phyloP scores from a whole-genome alignment of 2,797 vertebrate genomes.

The Sebastes cheni region DNA sequence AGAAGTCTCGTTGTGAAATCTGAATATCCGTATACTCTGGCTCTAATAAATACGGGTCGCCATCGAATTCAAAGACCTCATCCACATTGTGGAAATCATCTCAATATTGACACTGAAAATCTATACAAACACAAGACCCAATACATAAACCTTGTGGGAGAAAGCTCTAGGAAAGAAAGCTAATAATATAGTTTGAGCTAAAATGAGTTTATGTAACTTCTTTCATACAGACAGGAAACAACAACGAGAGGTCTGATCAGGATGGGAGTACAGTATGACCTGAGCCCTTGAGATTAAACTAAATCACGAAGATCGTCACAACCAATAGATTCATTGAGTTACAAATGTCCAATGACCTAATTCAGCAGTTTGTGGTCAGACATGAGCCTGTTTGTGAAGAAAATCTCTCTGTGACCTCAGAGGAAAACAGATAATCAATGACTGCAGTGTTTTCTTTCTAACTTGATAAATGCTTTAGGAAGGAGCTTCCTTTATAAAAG shows the following conservation, averaged over 20 bases:
- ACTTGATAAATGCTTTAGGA: background rate
- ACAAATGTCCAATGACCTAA: background rate
- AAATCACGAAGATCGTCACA: background rate
- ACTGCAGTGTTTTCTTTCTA: conserved; percentile 7
- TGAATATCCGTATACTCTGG: too few relatives aligned
- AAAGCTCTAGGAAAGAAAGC: background rate
- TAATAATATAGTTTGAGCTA: background rate
- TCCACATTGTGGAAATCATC: too few relatives aligned
- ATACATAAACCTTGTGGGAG: background rate
- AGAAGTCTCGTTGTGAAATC: too few relatives aligned
- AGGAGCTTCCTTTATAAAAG: conserved; percentile 5
- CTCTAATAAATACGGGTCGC: too few relatives aligned
- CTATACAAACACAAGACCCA: background rate
- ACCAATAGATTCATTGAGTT: background rate
- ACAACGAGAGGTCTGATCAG: background rate
- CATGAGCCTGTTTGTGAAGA: conserved; percentile 16
- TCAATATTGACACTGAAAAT: too few relatives aligned
- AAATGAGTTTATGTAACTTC: background rate
- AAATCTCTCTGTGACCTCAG: conserved; percentile 28
- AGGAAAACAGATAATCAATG: conserved; percentile 26
- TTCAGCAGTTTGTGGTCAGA: conserved; percentile 31
- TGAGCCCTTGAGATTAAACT: background rate
- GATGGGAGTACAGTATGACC: background rate
- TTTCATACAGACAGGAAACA: background rate
- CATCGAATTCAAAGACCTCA: too few relatives aligned